A percentile compares a stretch with the other conserved stretches of the same genome.
Conservation (phyloP, 1,140 invertebrate genomes). For the Brachystomella parvula region DNA sequence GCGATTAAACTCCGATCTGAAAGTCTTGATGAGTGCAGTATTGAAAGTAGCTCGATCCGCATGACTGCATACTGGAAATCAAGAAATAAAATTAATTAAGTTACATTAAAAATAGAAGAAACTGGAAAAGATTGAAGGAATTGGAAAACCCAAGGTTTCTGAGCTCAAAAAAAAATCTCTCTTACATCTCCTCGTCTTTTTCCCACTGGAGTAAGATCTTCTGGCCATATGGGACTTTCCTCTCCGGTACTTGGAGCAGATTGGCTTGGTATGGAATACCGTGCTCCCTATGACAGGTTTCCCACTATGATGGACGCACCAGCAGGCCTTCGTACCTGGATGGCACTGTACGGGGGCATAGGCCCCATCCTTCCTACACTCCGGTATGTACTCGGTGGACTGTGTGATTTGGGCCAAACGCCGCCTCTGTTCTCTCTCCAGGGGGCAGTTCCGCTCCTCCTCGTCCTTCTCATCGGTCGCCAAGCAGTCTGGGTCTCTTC, state of each 20-base stretch:
- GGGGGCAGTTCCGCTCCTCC: constrained; percentile 15
- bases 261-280: constrained; percentile 52
- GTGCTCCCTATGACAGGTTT: constrained; percentile 67
- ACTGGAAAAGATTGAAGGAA: constrained; percentile 8
- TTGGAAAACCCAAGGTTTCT: not conserved
- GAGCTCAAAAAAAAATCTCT: constrained; percentile 1
- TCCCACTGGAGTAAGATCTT: constrained; percentile 28
- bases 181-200: constrained; percentile 36
- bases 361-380: constrained; percentile 68
- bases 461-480: constrained; percentile 20
- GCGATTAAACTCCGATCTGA: constrained; percentile 62
- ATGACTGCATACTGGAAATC: constrained; percentile 53
- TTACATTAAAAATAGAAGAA: not conserved
- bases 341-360: constrained; percentile 79
- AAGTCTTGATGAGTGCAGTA: constrained; percentile 67
- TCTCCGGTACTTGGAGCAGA: constrained; percentile 50
- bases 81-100: constrained; percentile 11
- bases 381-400: constrained; percentile 49
- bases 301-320: constrained; percentile 75
- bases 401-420: constrained; percentile 39
- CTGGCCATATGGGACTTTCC: constrained; percentile 21
- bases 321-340: constrained; percentile 62
- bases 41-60: constrained; percentile 70
- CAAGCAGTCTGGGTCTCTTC: constrained; percentile 33
- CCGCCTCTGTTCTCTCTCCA: constrained; percentile 28